Base-by-base conservation (phyloP, 2,888 invertebrate species). In the Iselma pallidipennis region DNA sequence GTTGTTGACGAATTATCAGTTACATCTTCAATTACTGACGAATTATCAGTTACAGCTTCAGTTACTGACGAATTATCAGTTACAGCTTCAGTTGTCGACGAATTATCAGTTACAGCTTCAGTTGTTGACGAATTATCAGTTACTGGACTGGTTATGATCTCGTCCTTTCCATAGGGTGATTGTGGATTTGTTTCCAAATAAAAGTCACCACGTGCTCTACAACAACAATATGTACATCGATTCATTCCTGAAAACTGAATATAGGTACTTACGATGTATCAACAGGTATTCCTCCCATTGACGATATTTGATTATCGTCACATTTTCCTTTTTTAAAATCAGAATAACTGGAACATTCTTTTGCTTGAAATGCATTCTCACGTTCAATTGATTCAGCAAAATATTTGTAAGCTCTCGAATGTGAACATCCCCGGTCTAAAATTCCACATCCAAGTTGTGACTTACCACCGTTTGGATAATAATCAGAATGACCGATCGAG, bases 131-230 rank as follows among this genome's bases (percentile, higher is more conserved):
- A n/a, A n/a, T n/a, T n/a, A n/a, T n/a, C n/a, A n/a, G n/a, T n/a
- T n/a, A n/a, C n/a, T n/a, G n/a, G n/a, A n/a, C n/a, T n/a, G n/a
- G n/a, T n/a, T n/a, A n/a, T n/a, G n/a, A n/a, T n/a, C n/a, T n/a
- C n/a, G n/a, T n/a, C n/a, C n/a, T 25, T 49, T 12, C 55, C 65
- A 23, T 57, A 90, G 25, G 84, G 85, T 5, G 85, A 78, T 59
- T 83, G 81, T 12, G 83, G 77, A 57, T 84, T 84, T 0, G 91
- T 91, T 64, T 82, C 80, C 1, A 91, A 82, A 72, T 85, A 90
- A 72, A 84, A 89, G 55, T 84, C 82, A 3, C 91, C 91, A 6
- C 80, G 77, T 1, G 84, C 80, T 14, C 76, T 74, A 49, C 10
- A 70, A 69, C 31, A 49, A 57, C 61, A 60, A 63, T 42, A n/a